A percentile compares a stretch with the other conserved stretches of the same genome.
phyloP scores from a whole-genome alignment of 30 jellyfish, hydroid and myxozoan genomes.

The Chrysaora quinquecirrha region DNA sequence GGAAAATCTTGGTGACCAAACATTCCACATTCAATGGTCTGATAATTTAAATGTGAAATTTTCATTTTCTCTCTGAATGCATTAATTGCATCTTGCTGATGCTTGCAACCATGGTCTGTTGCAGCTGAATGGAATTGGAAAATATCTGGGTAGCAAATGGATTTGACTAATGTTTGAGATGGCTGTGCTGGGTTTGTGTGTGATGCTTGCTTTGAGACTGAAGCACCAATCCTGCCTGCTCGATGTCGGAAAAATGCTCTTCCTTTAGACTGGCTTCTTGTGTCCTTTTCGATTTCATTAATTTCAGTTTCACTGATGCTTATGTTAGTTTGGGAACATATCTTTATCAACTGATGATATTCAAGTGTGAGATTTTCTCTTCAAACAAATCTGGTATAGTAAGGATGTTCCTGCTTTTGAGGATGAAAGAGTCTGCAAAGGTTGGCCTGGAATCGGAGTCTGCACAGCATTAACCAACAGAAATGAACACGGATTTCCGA shows the following conservation, averaged over 20 bases:
- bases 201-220: slow-evolving; percentile 33
- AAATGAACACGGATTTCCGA: no score
- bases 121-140: slow-evolving; percentile 56
- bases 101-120: slow-evolving; percentile 60
- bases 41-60: slow-evolving; percentile 7
- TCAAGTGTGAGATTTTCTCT: slow-evolving; percentile 25
- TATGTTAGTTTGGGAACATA: slow-evolving; percentile 31
- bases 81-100: slow-evolving; percentile 51
- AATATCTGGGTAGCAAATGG: slow-evolving; percentile 45
- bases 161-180: slow-evolving; percentile 39
- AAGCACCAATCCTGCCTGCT: slow-evolving; percentile 71
- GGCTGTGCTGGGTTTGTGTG: slow-evolving; percentile 67
- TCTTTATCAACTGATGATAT: slow-evolving; percentile 38
- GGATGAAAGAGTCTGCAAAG: slow-evolving; percentile 48
- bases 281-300: slow-evolving; percentile 31
- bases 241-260: slow-evolving; percentile 46
- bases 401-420: slow-evolving; percentile 45
- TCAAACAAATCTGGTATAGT: slow-evolving; percentile 43
- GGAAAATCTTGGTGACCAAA: neutral
- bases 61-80: slow-evolving; percentile 36
- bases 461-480: no score
- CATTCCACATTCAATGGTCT: slow-evolving; percentile 6
- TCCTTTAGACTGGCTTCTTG: slow-evolving; percentile 71
- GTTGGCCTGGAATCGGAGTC: no score
- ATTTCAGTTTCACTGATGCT: slow-evolving; percentile 37